phyloP scores from a whole-genome alignment of 2,113 vertebrate genomes.

The Pristiophorus japonicus region DNA sequence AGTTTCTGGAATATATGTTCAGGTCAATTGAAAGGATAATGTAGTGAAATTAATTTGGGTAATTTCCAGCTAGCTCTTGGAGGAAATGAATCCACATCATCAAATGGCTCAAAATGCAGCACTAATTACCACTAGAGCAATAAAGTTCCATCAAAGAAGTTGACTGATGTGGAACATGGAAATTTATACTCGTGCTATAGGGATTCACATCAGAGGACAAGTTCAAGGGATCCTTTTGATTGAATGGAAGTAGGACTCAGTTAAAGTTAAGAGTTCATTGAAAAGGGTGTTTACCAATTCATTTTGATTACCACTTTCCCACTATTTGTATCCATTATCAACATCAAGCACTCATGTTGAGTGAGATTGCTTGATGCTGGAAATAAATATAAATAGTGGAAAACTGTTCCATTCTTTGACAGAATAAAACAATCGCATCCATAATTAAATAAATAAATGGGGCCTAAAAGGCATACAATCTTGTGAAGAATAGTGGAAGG shows the following conservation, averaged over 20 bases:
- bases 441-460: not conserved
- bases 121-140: not conserved
- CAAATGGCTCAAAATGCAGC: not conserved
- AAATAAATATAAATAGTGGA: not conserved
- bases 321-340: not conserved
- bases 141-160: not conserved
- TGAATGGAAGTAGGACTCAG: not conserved
- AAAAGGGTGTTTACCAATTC: not conserved
- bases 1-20: not conserved
- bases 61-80: not conserved
- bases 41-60: not conserved
- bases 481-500: no score
- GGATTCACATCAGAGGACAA: not conserved
- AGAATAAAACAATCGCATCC: not conserved
- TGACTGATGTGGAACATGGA: not conserved
- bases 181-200: not conserved
- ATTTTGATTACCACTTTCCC: not conserved
- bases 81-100: not conserved
- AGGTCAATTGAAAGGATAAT: not conserved
- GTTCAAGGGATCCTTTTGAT: not conserved
- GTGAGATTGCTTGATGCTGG: not conserved
- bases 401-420: not conserved
- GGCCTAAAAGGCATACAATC: no score
- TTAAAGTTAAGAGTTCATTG: not conserved
- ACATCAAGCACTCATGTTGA: not conserved